Evolutionary conservation across 2,797 vertebrate species (phyloP), one percentile per base, ranked within the genome.

Genomic region (Chiloscyllium punctatum): DNA sequence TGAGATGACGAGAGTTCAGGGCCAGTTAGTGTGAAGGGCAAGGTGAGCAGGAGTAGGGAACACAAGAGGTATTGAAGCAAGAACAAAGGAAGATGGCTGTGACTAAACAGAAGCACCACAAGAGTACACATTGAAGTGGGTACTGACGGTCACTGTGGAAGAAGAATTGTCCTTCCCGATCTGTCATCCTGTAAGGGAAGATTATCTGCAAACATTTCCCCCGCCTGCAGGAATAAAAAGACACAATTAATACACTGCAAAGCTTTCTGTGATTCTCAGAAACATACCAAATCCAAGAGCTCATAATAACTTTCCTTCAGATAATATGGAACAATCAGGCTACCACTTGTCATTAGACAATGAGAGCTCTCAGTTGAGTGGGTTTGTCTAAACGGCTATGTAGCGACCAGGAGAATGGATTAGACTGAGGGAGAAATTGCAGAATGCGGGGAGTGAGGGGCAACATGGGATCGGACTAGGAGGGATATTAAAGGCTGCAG

Each of bases 121-220:
- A 21, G 27, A 53, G 86, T 27, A 57, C 23, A 90, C 27, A 4
- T 57, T 9, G 42, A 21, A 13, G 8, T 0, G 1, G 3, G 5
- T 77, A 97, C 98, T 98, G 96, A 98, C 98, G 97, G 82, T 97
- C 95, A 96, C 97, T 98, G 95, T 74, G 97, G 96, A 98, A 98
- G 37, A 53, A 97, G 97, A 98, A 99, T 86, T 96, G 97, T 79
- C 99, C 99, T 0, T 98, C 97, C 53, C 97, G 0, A 0, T 97
- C 97, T 0, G 97, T 97, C 95, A 97, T 98, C 95, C 94, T 97
- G 72, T 98, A 98, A 91, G 98, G 96, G 95, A 97, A 97, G 95
- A 96, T 97, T 96, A 97, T 97, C 0, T 97, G 98, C 97, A 97
- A 97, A 96, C 98, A 98, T 0, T 98, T 97, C 27, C 98, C 87